Evolutionary conservation across 1,140 invertebrate species (phyloP), one percentile per base, ranked within the genome.

Genomic region (Trichonephila clavata): DNA sequence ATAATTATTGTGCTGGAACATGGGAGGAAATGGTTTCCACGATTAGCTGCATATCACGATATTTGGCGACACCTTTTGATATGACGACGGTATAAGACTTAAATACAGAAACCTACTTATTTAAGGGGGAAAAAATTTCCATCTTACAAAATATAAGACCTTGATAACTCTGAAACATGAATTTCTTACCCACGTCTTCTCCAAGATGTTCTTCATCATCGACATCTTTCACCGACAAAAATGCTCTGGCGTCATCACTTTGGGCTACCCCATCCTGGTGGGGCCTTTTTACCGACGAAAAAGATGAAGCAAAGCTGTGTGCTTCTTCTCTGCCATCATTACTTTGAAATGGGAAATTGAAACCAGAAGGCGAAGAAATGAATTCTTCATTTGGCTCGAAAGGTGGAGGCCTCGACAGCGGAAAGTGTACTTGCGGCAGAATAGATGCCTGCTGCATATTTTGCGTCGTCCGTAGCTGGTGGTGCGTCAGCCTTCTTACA

Each of bases 221-320:
- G 2, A 93, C 92, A 81, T 93, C 92, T 21, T 87, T 93, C 2
- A 93, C 65, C 10, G 92, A 87, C 5, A 84, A 43, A 61, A 27
- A 93, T 21, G 92, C 92, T 2, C 57, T 10, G 57, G 90, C 63
- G 7, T 86, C 27, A 20, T 50, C 32, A 32, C 50, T 81, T 39
- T 59, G 24, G 16, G 32, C 81, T 63, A 65, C 59, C 21, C 81
- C 90, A 2, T 16, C 57, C 2, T 10, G 65, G 32, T 77, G n/a
- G 7, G 92, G 92, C 18, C 92, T 63, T 21, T 93, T 93, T 0
- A 68, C 61, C 5, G 90, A 91, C 10, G 77, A 61, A 59, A 61
- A 92, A 39, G 90, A 61, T 20, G 61, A 57, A 39, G 92, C 92
- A 77, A 77, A 93, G 65, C 50, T 63, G 5, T 27, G 83, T 7